phyloP scores from a whole-genome alignment of 2,888 invertebrate genomes.

The Chironomus tentans region DNA sequence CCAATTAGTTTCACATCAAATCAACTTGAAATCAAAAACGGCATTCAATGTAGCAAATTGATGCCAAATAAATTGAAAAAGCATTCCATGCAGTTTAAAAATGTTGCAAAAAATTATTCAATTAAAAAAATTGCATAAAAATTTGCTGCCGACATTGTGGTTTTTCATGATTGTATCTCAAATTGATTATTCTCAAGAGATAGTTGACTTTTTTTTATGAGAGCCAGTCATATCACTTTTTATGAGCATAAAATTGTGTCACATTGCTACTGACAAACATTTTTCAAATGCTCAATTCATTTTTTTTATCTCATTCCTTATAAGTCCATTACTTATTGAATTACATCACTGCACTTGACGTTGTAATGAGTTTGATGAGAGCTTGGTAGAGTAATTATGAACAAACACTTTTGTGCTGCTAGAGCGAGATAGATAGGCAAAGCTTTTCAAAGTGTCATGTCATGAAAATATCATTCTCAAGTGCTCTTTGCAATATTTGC shows the following conservation, averaged over 20 bases:
- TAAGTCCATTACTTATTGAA: background rate
- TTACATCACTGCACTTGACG: background rate
- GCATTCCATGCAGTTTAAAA: no score
- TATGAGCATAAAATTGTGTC: background rate
- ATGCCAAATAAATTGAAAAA: no score
- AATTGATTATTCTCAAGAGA: background rate
- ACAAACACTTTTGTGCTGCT: background rate
- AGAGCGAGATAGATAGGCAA: background rate
- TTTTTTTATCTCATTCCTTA: background rate
- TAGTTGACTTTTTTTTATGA: background rate
- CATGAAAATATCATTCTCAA: background rate
- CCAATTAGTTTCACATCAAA: background rate
- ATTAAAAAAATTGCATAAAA: no score
- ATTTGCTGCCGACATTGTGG: no score
- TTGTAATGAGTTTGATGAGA: background rate
- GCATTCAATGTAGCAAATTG: no score
- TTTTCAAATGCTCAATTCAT: background rate
- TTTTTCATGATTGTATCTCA: background rate
- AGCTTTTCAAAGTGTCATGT: no score
- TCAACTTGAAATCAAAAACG: no score
- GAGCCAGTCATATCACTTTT: background rate
- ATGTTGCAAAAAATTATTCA: no score
- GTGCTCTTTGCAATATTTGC: background rate
- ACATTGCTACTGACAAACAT: background rate
- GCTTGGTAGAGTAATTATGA: background rate